A percentile compares a stretch with the other conserved stretches of the same genome.
These are phyloP conservation scores for Megalops cyprinoides DNA, from an alignment of 2,797 vertebrate genomes.

Conservation along the genomic window DNA sequence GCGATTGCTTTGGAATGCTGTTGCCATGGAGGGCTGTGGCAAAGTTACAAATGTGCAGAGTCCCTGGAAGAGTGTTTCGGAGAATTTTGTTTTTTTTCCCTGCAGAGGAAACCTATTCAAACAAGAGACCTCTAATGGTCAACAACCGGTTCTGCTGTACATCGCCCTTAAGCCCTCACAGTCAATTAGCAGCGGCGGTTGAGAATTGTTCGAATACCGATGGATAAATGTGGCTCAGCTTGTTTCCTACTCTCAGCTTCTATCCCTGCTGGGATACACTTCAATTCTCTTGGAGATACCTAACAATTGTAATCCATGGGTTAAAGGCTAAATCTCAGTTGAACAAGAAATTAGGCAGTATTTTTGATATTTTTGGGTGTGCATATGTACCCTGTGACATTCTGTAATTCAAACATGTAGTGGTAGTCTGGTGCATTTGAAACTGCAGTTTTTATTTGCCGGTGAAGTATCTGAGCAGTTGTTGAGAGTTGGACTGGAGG, in stretches of 20 bases:
- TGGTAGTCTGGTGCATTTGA: not conserved
- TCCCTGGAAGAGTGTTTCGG: conserved; percentile 24
- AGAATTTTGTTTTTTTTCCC: conserved; percentile 20
- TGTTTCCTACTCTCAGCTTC: conserved; percentile 49
- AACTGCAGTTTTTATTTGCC: not conserved
- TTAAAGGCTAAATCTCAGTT: too few species aligned
- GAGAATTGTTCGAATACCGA: conserved; percentile 57
- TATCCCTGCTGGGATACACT: not conserved
- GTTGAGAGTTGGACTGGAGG: not conserved
- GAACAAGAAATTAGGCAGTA: not conserved
- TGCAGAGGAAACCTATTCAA: not conserved
- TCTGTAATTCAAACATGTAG: not conserved
- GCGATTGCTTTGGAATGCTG: conserved; percentile 66
- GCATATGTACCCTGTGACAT: not conserved
- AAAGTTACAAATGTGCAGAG: conserved; percentile 46
- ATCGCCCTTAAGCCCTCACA: conserved; percentile 6
- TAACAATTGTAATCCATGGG: too few species aligned
- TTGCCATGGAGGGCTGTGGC: conserved; percentile 52
- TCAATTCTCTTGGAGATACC: not conserved
- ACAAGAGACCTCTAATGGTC: conserved; percentile 21
- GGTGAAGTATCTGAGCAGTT: not conserved
- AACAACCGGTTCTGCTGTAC: conserved; percentile 37
- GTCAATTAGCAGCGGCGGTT: conserved; percentile 8
- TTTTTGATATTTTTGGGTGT: not conserved
- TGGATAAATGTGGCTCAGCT: conserved; percentile 53